These are phyloP conservation scores for Catocala nupta DNA, from an alignment of 2,888 invertebrate species.

Conservation along the genomic window DNA sequence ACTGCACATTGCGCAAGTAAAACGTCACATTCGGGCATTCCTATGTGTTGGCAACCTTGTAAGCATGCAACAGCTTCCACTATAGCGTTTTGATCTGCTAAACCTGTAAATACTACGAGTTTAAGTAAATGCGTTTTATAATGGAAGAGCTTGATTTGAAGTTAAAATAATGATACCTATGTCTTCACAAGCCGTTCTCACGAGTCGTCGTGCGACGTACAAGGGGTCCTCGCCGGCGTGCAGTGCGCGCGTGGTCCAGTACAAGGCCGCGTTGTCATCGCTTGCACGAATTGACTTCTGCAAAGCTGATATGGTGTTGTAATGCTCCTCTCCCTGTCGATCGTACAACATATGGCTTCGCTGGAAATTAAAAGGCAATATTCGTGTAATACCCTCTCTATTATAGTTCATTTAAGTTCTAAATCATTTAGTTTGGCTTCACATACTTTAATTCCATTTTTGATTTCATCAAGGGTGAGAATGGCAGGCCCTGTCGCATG, in stretches of 20 bases:
- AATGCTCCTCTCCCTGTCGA: conserved; percentile 93
- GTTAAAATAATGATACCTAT: conserved; percentile 83
- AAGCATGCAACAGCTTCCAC: conserved; percentile 91
- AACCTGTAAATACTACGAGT: conserved; percentile 73
- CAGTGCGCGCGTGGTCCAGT: conserved; percentile 94
- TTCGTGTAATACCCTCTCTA: too few relatives aligned
- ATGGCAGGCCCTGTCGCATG: conserved; percentile 67
- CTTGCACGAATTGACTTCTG: conserved; percentile 94
- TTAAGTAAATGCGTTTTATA: neutral
- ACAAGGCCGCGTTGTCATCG: conserved; percentile 93
- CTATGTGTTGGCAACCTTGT: conserved; percentile 93
- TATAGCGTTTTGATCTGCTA: conserved; percentile 89
- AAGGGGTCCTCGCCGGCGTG: conserved; percentile 93
- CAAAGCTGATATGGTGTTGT: conserved; percentile 93
- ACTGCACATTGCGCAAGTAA: conserved; percentile 92
- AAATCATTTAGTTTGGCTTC: neutral
- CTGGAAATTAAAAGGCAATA: conserved; percentile 63
- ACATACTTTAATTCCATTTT: conserved; percentile 90
- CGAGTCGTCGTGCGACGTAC: conserved; percentile 91
- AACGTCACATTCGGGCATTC: conserved; percentile 94
- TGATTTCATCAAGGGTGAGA: conserved; percentile 89
- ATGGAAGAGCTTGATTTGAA: too few relatives aligned
- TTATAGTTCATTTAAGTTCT: too few relatives aligned
- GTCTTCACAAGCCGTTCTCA: conserved; percentile 93
- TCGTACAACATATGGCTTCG: conserved; percentile 93